phyloP scores from a whole-genome alignment of 2,113 vertebrate genomes.

The Promerops cafer region DNA sequence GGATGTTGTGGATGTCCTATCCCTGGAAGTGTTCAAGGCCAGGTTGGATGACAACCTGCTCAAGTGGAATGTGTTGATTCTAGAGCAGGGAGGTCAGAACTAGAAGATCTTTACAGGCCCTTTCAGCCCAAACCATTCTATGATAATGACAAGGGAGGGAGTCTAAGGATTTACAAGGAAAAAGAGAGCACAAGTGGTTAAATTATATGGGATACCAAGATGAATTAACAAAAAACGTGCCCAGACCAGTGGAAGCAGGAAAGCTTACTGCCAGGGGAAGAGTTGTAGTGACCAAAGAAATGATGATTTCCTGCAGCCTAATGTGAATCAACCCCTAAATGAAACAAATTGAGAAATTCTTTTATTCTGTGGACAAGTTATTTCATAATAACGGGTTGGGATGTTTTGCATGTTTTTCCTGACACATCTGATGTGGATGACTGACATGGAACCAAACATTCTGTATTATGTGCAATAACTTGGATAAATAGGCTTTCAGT shows the following conservation, averaged over 20 bases:
- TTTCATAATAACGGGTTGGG: background rate
- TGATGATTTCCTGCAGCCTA: background rate
- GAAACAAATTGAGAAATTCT: background rate
- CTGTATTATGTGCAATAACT: background rate
- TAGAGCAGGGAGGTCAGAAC: background rate
- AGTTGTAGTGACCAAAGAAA: background rate
- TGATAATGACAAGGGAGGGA: background rate
- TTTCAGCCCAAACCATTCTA: background rate
- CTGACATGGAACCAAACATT: background rate
- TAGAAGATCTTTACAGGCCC: background rate
- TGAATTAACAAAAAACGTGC: background rate
- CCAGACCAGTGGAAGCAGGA: background rate
- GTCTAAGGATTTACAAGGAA: background rate
- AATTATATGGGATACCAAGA: background rate
- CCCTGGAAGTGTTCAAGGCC: background rate
- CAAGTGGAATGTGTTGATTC: background rate
- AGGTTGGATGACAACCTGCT: background rate
- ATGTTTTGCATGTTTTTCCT: background rate
- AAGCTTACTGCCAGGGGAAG: background rate
- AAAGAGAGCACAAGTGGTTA: rapidly evolving
- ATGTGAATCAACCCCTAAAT: background rate
- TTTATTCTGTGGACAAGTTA: background rate
- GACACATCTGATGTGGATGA: background rate
- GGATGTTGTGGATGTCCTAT: background rate
- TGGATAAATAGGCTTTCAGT: background rate